Evolutionary conservation across 2,888 invertebrate species (phyloP).

Genomic region (Halocaridina rubra): DNA sequence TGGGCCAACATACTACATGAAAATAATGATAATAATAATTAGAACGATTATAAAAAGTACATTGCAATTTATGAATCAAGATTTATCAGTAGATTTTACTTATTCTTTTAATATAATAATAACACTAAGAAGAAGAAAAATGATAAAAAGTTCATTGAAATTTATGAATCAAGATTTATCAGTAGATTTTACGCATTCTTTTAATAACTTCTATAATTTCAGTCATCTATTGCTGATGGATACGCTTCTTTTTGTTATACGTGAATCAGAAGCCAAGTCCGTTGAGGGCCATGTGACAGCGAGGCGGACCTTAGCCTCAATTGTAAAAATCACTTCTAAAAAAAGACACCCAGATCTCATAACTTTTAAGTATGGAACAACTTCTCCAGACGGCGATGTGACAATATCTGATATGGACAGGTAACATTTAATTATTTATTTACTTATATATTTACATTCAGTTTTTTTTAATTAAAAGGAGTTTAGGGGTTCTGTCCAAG

Average conservation of each 20-base stretch:
- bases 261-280: conserved; percentile 67
- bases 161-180: no score
- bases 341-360: conserved; percentile 95
- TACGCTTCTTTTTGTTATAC: conserved; percentile 69
- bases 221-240: conserved; percentile 69
- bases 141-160: no score
- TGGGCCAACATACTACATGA: no score
- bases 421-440: not conserved
- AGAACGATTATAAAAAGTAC: no score
- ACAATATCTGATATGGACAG: conserved; percentile 89
- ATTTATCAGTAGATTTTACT: no score
- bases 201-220: conserved; percentile 40
- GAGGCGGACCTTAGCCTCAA: conserved; percentile 86
- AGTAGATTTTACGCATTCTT: not conserved
- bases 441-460: not conserved
- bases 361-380: conserved; percentile 94
- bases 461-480: not conserved
- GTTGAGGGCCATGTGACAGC: conserved; percentile 74
- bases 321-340: conserved; percentile 97
- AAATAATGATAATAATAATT: no score
- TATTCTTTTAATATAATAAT: no score
- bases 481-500: no score
- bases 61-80: no score
- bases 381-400: conserved; percentile 77
- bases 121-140: no score